Conservation (phyloP, 2,888 invertebrate species). For the Oxytorus armatus region DNA sequence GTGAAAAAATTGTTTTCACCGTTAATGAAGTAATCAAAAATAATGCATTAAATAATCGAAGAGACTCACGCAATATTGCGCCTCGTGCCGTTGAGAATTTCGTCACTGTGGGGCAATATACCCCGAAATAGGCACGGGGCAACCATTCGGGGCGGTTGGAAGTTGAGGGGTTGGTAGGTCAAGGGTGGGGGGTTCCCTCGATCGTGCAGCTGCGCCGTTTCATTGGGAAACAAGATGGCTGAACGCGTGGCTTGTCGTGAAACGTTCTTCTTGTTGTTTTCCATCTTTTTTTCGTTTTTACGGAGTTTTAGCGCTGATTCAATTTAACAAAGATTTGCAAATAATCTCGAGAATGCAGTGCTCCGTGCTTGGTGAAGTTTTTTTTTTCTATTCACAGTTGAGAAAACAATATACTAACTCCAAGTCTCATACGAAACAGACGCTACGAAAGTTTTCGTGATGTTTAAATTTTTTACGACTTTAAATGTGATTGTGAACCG, state of each 20-base stretch:
- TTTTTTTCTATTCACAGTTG: constrained; percentile 14
- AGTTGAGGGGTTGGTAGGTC: constrained; percentile 72
- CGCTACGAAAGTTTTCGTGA: neutral
- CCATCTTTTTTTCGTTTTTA: constrained; percentile 42
- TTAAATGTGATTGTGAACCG: constrained; percentile 39
- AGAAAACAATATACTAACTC: neutral
- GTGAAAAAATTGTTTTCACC: too few relatives aligned
- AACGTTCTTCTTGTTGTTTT: constrained; percentile 67
- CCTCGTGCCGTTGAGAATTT: constrained; percentile 39
- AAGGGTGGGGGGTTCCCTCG: constrained; percentile 68
- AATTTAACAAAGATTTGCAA: constrained; percentile 21
- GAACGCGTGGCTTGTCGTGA: constrained; percentile 74
- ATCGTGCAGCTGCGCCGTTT: constrained; percentile 79
- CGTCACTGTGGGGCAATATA: constrained; percentile 6
- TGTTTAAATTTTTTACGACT: constrained; percentile 15
- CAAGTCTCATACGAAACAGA: constrained; percentile 7
- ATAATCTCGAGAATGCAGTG: constrained; percentile 22
- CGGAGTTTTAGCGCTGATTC: neutral
- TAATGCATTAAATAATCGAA: neutral
- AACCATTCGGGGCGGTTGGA: constrained; percentile 74
- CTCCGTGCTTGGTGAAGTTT: constrained; percentile 36
- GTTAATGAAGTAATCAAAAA: neutral
- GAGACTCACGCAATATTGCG: constrained; percentile 8
- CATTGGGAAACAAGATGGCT: constrained; percentile 81
- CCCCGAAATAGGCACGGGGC: constrained; percentile 49